Evolutionary conservation across 2,113 vertebrate genomes (phyloP).

Genomic region (Cinclus mexicanus): DNA sequence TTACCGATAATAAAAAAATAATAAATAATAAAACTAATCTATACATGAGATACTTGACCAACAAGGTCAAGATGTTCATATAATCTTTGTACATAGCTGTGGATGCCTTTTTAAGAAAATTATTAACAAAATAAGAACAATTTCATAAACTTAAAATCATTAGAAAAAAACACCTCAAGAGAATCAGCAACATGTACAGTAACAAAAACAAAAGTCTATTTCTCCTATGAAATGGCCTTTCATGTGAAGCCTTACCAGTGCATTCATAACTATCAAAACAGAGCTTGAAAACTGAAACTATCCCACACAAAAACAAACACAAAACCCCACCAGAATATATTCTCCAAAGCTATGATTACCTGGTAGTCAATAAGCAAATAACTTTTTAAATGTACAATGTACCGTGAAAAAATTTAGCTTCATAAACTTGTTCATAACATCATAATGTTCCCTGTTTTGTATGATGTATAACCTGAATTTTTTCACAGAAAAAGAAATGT

Average conservation of each 20-base stretch:
- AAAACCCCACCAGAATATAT: not conserved
- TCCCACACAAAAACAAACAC: not conserved
- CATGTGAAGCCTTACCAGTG: not conserved
- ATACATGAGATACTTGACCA: not conserved
- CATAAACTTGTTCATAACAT: not conserved
- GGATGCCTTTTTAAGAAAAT: not conserved
- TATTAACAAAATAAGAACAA: not conserved
- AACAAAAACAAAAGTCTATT: not conserved
- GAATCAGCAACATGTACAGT: not conserved
- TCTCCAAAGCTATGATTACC: not conserved
- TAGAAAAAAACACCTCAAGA: not conserved
- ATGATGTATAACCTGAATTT: not conserved
- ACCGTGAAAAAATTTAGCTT: not conserved
- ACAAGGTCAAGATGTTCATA: not conserved
- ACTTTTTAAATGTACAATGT: not conserved
- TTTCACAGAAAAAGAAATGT: not conserved
- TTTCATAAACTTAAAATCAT: not conserved
- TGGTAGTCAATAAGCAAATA: not conserved
- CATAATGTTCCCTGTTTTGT: not conserved
- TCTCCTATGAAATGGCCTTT: not conserved
- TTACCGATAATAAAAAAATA: not conserved
- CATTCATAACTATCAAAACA: not conserved
- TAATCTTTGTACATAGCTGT: not conserved
- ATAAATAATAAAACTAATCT: too few relatives aligned
- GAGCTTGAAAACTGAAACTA: not conserved